Conservation (phyloP, 2,113 vertebrate species). For the Notarius lentiginosus region DNA sequence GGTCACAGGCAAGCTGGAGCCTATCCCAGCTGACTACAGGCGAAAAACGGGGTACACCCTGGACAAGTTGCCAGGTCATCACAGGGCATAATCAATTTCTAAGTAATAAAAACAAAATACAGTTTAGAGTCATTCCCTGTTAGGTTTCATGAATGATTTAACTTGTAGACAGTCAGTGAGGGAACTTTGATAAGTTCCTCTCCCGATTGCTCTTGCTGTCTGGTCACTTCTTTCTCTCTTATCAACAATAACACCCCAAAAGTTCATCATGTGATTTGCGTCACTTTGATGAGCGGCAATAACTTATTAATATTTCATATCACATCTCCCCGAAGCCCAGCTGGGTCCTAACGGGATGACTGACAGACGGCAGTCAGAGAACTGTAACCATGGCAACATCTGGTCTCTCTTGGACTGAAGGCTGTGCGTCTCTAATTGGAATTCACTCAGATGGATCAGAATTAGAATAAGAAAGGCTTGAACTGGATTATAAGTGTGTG, state of each 20-base stretch:
- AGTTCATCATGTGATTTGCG: conserved; percentile 11
- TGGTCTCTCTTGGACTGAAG: conserved; percentile 51
- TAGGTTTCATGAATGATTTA: background rate
- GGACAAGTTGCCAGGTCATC: background rate
- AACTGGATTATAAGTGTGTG: conserved; percentile 40
- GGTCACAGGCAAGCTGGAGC: no score
- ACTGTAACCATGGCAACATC: conserved; percentile 46
- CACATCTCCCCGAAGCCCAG: conserved; percentile 45
- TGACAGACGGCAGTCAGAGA: conserved; percentile 47
- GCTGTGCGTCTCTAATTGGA: conserved; percentile 50
- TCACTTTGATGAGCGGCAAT: conserved; percentile 41
- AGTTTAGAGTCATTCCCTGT: background rate
- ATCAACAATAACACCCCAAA: conserved; percentile 13
- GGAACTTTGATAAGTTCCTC: background rate
- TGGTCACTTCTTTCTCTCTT: background rate
- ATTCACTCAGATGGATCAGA: conserved; percentile 55
- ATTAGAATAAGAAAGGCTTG: conserved; percentile 50
- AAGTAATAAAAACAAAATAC: background rate
- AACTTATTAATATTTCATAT: conserved; percentile 50
- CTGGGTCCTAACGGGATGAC: conserved; percentile 58
- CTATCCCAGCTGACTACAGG: no score
- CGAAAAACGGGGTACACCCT: no score
- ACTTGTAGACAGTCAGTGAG: background rate
- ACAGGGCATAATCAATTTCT: background rate
- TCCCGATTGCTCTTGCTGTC: background rate